phyloP scores from a whole-genome alignment of 2,113 vertebrate genomes.

The Crotalus helleri region DNA sequence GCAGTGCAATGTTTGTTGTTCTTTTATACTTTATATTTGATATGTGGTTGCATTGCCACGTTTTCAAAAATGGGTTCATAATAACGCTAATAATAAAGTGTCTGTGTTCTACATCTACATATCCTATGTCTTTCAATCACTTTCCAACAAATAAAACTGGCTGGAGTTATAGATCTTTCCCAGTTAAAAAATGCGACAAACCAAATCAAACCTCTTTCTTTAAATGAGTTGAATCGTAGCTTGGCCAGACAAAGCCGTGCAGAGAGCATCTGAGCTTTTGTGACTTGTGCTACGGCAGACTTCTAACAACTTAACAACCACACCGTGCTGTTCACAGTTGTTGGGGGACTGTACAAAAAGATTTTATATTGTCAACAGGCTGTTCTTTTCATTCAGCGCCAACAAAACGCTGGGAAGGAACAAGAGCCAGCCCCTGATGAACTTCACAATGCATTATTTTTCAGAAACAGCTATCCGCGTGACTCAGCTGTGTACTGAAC shows the following conservation, averaged over 20 bases:
- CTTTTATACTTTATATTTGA: neutral
- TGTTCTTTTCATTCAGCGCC: neutral
- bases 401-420: neutral
- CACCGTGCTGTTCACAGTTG: neutral
- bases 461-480: neutral
- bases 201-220: neutral
- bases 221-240: neutral
- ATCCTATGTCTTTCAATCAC: neutral
- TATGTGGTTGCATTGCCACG: neutral
- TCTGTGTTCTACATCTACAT: neutral
- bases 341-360: neutral
- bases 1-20: neutral
- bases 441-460: neutral
- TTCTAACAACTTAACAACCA: neutral
- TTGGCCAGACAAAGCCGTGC: neutral
- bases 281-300: neutral
- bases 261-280: neutral
- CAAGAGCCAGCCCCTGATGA: neutral
- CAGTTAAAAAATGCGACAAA: neutral
- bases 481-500: neutral
- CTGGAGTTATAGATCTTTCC: neutral
- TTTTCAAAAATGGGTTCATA: neutral
- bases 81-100: neutral
- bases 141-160: neutral
- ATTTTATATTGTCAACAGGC: accelerated